Evolutionary conservation across 2,888 invertebrate species (phyloP).

Genomic region (Dendrolimus pini): DNA sequence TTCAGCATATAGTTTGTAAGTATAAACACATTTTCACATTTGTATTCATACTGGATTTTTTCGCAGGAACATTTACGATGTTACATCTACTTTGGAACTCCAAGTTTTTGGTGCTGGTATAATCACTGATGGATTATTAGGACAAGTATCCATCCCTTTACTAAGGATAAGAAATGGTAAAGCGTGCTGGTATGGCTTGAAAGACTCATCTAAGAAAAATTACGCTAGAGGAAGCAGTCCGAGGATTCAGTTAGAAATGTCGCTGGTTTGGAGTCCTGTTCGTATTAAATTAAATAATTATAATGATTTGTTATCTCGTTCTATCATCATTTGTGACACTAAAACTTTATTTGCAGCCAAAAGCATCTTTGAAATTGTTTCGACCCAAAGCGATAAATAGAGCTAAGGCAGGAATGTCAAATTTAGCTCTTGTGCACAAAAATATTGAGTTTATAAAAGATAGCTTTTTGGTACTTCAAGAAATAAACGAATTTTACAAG

Average conservation of each 20-base stretch:
- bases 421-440: slow-evolving; percentile 47
- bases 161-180: slow-evolving; percentile 45
- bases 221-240: slow-evolving; percentile 59
- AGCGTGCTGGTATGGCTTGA: slow-evolving; percentile 54
- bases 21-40: background rate
- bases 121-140: slow-evolving; percentile 38
- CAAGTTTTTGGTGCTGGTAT: slow-evolving; percentile 49
- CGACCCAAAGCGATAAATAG: slow-evolving; percentile 51
- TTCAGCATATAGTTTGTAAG: too few relatives aligned
- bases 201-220: slow-evolving; percentile 41
- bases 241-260: slow-evolving; percentile 51
- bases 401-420: slow-evolving; percentile 48
- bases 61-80: slow-evolving; percentile 59
- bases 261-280: slow-evolving; percentile 57
- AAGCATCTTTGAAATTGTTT: slow-evolving; percentile 50
- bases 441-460: slow-evolving; percentile 50
- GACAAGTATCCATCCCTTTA: slow-evolving; percentile 54
- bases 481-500: slow-evolving; percentile 50
- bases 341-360: slow-evolving; percentile 37
- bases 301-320: too few relatives aligned
- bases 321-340: background rate
- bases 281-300: slow-evolving; percentile 20
- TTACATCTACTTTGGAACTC: slow-evolving; percentile 52
- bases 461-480: slow-evolving; percentile 29
- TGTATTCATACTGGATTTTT: slow-evolving; percentile 1